Percentiles rank a stretch among this genome's conserved stretches.
Conservation (phyloP, 2,113 vertebrate species). For the Gallinago undulata region DNA sequence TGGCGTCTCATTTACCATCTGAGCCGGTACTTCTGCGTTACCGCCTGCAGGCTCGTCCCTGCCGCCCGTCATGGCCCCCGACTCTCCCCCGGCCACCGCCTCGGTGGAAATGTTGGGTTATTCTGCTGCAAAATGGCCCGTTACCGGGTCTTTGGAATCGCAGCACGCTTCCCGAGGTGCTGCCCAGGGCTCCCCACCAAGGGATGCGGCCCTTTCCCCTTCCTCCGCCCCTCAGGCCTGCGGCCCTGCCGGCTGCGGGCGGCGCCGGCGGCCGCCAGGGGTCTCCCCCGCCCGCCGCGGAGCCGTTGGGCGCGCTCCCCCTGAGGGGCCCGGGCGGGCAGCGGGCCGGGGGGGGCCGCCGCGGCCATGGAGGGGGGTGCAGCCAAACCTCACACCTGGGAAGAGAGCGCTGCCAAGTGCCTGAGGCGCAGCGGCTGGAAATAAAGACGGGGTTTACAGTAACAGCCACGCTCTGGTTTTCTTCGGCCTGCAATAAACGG, state of each 20-base stretch:
- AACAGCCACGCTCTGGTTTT: accelerated
- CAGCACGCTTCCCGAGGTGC: accelerated
- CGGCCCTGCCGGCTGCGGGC: not conserved
- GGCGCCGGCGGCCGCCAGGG: not conserved
- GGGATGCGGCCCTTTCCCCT: accelerated
- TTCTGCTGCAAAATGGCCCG: too few relatives aligned
- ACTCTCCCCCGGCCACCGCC: too few relatives aligned
- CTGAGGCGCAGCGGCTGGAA: accelerated
- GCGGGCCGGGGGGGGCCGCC: too few relatives aligned
- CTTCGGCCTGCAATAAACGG: not conserved
- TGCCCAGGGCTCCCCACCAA: too few relatives aligned
- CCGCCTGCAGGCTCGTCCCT: accelerated
- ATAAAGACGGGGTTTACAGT: accelerated
- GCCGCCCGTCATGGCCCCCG: too few relatives aligned
- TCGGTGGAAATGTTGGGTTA: accelerated
- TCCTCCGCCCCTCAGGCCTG: too few relatives aligned
- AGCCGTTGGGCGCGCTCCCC: not conserved
- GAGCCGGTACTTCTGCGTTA: accelerated
- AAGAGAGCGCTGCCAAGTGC: not conserved
- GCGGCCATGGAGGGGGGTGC: accelerated
- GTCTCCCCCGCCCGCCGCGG: not conserved
- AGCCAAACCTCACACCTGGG: accelerated
- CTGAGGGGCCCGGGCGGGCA: not conserved
- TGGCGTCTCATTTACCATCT: accelerated
- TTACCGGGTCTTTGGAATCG: accelerated